A percentile compares a stretch with the other conserved stretches of the same genome.
Conservation (phyloP, 2,888 invertebrate species). For the Zygaena filipendulae region DNA sequence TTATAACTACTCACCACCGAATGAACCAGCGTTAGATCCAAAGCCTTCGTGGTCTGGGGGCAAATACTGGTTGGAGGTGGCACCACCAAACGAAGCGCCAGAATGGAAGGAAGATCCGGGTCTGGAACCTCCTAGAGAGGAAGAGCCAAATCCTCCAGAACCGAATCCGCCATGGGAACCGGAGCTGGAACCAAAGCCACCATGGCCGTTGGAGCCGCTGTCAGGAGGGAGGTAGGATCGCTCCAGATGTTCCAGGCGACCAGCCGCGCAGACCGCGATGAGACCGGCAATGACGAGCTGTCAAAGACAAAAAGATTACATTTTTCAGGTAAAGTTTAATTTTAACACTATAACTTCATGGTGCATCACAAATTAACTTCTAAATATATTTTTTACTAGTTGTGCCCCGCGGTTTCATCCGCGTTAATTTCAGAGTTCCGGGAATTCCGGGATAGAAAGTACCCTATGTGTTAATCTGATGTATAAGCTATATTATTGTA, state of each 20-base stretch:
- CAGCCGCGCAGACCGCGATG: constrained; percentile 41
- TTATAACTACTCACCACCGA: no score
- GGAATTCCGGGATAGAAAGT: no score
- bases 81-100: constrained; percentile 20
- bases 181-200: constrained; percentile 6
- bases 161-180: constrained; percentile 16
- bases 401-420: no score
- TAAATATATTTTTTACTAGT: no score
- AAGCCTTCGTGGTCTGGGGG: constrained; percentile 50
- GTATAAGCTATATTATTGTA: no score
- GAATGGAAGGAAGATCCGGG: background rate
- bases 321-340: no score
- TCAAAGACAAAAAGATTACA: constrained; percentile 4
- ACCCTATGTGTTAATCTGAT: no score
- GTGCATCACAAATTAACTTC: no score
- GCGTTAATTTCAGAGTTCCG: no score
- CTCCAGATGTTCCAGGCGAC: constrained; percentile 49
- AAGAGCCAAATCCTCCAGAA: constrained; percentile 4
- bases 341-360: no score
- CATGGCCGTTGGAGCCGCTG: constrained; percentile 16
- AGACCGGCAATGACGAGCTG: constrained; percentile 47
- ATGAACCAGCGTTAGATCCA: constrained; percentile 19
- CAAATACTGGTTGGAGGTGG: constrained; percentile 49
- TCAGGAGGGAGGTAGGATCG: constrained; percentile 50
- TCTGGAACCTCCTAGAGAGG: background rate